Percentiles rank a stretch among this genome's conserved stretches.
Evolutionary conservation across 2,113 vertebrate genomes (phyloP).

Genomic region (Lucifuga dentata): DNA sequence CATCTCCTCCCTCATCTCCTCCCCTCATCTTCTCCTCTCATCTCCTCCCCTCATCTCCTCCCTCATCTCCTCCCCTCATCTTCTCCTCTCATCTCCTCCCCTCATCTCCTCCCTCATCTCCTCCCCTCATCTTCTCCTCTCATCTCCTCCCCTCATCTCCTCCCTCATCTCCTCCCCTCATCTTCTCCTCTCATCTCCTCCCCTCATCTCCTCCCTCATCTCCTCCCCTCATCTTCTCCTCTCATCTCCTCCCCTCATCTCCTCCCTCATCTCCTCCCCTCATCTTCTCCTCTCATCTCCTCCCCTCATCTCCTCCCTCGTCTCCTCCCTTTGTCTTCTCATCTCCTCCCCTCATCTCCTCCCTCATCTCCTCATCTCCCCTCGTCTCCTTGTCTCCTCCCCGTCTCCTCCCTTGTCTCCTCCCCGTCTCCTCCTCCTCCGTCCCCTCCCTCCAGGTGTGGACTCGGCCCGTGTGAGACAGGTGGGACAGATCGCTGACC

Average conservation of each 20-base stretch:
- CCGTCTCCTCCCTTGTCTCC: neutral
- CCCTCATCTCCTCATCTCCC: neutral
- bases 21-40: constrained; percentile 13
- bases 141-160: neutral
- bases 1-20: neutral
- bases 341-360: neutral
- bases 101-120: neutral
- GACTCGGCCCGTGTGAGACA: constrained; percentile 91
- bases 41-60: neutral
- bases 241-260: no score
- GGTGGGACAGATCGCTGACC: constrained; percentile 89
- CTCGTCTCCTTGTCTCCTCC: neutral
- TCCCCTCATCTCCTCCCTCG: no score
- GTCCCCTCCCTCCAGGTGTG: constrained; percentile 83
- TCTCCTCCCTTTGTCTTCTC: neutral
- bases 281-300: neutral
- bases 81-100: neutral
- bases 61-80: neutral
- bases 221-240: neutral
- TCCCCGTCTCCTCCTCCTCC: neutral
- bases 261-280: neutral
- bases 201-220: neutral
- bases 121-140: neutral
- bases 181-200: neutral
- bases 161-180: neutral